Evolutionary conservation across 2,888 invertebrate species (phyloP).

Genomic region (Hydrotaea cyrtoneurina): DNA sequence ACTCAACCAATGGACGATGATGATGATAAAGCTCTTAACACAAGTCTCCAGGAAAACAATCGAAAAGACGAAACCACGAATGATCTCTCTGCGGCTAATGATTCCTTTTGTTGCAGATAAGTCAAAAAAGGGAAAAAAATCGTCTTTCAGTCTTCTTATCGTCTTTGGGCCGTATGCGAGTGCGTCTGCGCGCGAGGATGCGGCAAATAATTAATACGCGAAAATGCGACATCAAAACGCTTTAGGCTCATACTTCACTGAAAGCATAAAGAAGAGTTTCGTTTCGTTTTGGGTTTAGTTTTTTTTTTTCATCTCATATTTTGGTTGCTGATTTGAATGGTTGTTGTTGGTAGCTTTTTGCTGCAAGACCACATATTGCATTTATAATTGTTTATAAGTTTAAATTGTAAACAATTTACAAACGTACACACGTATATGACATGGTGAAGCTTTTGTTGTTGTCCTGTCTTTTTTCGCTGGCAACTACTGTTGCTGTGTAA

Average conservation of each 20-base stretch:
- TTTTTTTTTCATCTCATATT: conserved; percentile 32
- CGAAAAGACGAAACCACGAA: conserved; percentile 37
- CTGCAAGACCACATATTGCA: conserved; percentile 44
- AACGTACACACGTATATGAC: conserved; percentile 15
- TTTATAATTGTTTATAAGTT: conserved; percentile 62
- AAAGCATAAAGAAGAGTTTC: conserved; percentile 20
- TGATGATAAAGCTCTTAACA: conserved; percentile 49
- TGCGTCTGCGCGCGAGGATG: conserved; percentile 27
- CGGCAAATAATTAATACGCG: conserved; percentile 78
- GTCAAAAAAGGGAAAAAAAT: conserved; percentile 2
- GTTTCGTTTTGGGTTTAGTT: conserved; percentile 12
- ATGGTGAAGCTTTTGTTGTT: not conserved
- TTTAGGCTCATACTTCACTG: conserved; percentile 69
- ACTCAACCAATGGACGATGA: conserved; percentile 31
- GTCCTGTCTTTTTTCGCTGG: conserved; percentile 9
- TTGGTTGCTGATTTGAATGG: not conserved
- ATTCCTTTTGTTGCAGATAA: conserved; percentile 49
- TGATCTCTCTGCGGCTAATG: conserved; percentile 47
- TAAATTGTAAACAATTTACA: conserved; percentile 28
- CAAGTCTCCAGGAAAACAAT: conserved; percentile 30
- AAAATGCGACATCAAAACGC: conserved; percentile 78
- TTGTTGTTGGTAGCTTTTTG: not conserved
- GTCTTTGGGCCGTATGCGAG: not conserved
- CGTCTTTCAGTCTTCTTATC: conserved; percentile 51
- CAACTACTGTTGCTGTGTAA: conserved; percentile 57